phyloP scores from a whole-genome alignment of 2,888 invertebrate species.

The Eueremaeus valkanovi region DNA sequence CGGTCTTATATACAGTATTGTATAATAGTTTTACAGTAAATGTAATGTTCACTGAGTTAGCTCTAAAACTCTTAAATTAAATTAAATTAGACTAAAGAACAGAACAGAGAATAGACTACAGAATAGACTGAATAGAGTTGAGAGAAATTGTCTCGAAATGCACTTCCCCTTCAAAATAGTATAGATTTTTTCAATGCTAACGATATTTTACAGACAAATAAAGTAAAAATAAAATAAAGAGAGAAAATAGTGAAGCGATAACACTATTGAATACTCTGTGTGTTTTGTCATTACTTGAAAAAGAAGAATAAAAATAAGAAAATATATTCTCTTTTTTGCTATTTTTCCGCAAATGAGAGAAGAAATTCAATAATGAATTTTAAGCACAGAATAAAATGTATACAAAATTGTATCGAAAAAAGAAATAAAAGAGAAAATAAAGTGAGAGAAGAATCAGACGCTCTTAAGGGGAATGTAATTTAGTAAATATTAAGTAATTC shows the following conservation, averaged over 20 bases:
- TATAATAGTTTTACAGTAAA: neutral
- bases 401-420: neutral
- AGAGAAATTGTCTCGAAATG: too few species aligned
- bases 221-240: neutral
- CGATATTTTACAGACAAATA: neutral
- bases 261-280: too few species aligned
- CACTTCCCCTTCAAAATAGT: too few species aligned
- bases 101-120: too few species aligned
- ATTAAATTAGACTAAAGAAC: too few species aligned
- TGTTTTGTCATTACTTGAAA: neutral
- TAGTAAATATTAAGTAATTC: slow-evolving; percentile 23
- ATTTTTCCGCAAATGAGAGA: neutral
- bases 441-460: neutral
- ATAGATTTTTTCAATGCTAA: neutral
- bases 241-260: neutral
- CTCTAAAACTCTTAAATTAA: neutral
- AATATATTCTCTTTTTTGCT: neutral
- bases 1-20: neutral
- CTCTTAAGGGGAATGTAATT: slow-evolving; percentile 2
- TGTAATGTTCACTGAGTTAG: neutral
- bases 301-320: neutral
- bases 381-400: neutral
- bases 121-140: too few species aligned
- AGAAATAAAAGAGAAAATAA: neutral
- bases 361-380: slow-evolving; percentile 9